A percentile compares a stretch with the other conserved stretches of the same genome.
Evolutionary conservation across 1,140 invertebrate genomes (phyloP).

Genomic region (Aporrectodea caliginosa): DNA sequence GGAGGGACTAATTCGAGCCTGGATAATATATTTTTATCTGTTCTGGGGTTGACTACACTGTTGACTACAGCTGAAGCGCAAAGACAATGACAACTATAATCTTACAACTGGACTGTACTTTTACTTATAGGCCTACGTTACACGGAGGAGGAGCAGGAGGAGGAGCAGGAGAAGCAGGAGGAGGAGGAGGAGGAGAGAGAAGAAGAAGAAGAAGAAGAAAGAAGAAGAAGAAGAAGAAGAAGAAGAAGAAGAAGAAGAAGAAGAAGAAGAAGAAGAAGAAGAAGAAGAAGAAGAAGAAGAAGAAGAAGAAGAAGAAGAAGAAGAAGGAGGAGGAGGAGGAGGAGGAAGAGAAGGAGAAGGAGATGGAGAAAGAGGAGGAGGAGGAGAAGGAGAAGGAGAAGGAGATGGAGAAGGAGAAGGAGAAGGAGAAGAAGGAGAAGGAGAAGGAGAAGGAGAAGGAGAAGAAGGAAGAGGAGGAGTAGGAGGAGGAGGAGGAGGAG

Average conservation of each 20-base stretch:
- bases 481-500: constrained; percentile 12
- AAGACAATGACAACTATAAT: too few relatives aligned
- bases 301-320: not conserved
- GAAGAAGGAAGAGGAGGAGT: constrained; percentile 14
- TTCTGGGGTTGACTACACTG: too few relatives aligned
- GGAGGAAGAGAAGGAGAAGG: not conserved
- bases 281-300: not conserved
- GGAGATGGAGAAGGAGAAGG: constrained; percentile 11
- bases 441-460: not conserved
- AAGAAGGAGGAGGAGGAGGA: constrained; percentile 13
- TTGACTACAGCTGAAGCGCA: too few relatives aligned
- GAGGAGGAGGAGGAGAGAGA: too few relatives aligned
- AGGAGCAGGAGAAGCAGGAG: too few relatives aligned
- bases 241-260: constrained; percentile 7
- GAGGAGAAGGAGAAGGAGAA: constrained; percentile 17
- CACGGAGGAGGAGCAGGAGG: too few relatives aligned
- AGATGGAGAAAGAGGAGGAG: constrained; percentile 20
- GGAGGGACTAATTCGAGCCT: too few relatives aligned
- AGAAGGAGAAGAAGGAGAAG: not conserved
- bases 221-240: constrained; percentile 21
- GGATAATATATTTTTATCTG: too few relatives aligned
- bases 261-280: constrained; percentile 6
- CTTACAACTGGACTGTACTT: too few relatives aligned
- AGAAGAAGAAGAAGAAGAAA: constrained; percentile 19
- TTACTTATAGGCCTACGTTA: too few relatives aligned